A percentile compares a stretch with the other conserved stretches of the same genome.
Evolutionary conservation across 2,888 invertebrate genomes (phyloP).

Genomic region (Adelphocoris suturalis): DNA sequence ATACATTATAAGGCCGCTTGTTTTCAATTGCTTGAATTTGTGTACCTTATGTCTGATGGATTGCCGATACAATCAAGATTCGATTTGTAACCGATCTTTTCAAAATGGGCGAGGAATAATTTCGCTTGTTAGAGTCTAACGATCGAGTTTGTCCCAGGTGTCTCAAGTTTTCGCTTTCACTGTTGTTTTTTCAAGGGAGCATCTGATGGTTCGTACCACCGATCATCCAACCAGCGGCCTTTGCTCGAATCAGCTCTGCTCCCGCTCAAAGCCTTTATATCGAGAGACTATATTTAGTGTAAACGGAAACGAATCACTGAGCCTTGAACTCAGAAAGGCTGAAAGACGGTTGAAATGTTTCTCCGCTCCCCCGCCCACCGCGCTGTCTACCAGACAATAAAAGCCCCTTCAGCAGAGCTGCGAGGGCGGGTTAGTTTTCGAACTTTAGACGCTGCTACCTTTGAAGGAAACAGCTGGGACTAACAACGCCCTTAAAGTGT

Average conservation of each 20-base stretch:
- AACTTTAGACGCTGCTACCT: slow-evolving; percentile 65
- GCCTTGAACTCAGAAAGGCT: slow-evolving; percentile 51
- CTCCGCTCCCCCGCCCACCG: not conserved
- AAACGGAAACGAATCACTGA: slow-evolving; percentile 66
- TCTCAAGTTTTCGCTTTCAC: too few relatives aligned
- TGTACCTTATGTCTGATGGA: too few relatives aligned
- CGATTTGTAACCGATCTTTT: too few relatives aligned
- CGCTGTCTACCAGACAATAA: slow-evolving; percentile 58
- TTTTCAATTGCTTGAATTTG: too few relatives aligned
- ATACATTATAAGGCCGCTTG: too few relatives aligned
- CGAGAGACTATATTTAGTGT: slow-evolving; percentile 54
- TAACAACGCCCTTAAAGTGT: slow-evolving; percentile 70
- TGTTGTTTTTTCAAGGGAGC: not conserved
- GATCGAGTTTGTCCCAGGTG: too few relatives aligned
- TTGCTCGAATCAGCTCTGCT: not conserved
- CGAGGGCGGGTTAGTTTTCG: slow-evolving; percentile 64
- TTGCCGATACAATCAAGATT: too few relatives aligned
- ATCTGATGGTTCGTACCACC: slow-evolving; percentile 24
- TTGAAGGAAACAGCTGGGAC: slow-evolving; percentile 71
- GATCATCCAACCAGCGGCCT: not conserved
- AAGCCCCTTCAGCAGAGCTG: slow-evolving; percentile 31
- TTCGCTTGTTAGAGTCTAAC: too few relatives aligned
- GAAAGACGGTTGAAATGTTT: slow-evolving; percentile 46
- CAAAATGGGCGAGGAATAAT: too few relatives aligned
- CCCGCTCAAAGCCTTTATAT: slow-evolving; percentile 21